Evolutionary conservation across 2,113 vertebrate species (phyloP), one percentile per base, ranked within the genome.

Genomic region (Phasianus colchicus): DNA sequence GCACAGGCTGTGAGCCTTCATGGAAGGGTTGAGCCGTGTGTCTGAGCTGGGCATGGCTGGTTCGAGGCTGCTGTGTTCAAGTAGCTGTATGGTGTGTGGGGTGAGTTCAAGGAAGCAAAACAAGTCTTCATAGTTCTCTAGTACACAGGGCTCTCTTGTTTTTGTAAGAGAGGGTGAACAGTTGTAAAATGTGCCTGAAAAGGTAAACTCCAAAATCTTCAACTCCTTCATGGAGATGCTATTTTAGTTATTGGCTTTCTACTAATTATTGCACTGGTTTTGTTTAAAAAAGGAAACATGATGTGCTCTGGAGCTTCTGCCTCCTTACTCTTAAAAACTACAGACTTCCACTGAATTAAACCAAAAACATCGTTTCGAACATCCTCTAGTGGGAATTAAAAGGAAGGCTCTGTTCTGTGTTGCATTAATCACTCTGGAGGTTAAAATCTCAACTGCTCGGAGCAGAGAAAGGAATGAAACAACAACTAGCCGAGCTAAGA

Each of bases 101-200:
- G 24, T 9, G 7, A 19, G 24, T 45, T 48, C 34, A 40, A 32
- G 52, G 7, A 24, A 71, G 60, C 13, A 43, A 43, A 52, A 13
- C 6, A 13, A 22, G 57, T 55, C 11, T 30, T 47, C 10, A 2
- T 36, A 19, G 40, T 25, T 63, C 11, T 7, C 3, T 0, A 0
- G 67, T 80, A 65, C 32, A 16, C 14, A 58, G 32, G 13, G 29
- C 20, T 48, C 9, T 61, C 58, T 42, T 69, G 25, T 45, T 43
- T 64, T 40, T 64, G 47, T 17, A 29, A 38, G n/a, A 34, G 38
- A 21, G 57, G 25, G 15, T 21, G 22, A 54, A 55, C 19, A 19
- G 7, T 13, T 76, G 45, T 38, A 25, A 18, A 45, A 45, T 15
- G 8, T 34, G 43, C 30, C 36, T 22, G 47, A 25, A 21, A 36